A percentile compares a stretch with the other conserved stretches of the same genome.
phyloP scores from a whole-genome alignment of 1,140 invertebrate genomes.

The Drosophila parvula region DNA sequence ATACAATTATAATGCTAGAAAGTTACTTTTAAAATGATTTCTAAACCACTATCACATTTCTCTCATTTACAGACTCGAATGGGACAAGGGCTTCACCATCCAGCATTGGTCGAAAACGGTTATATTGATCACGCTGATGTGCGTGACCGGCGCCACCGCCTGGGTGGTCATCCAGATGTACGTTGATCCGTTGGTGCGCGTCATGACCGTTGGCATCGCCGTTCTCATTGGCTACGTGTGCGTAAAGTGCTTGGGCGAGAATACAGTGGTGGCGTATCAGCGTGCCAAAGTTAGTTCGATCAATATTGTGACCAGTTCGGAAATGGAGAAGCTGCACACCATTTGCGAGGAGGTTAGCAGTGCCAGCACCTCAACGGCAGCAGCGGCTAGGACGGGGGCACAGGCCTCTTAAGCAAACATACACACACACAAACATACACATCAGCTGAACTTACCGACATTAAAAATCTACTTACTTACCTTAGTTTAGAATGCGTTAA shows the following conservation, averaged over 20 bases:
- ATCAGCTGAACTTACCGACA: conserved; percentile 55
- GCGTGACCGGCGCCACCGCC: conserved; percentile 89
- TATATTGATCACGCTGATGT: conserved; percentile 90
- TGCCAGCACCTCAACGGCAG: conserved; percentile 63
- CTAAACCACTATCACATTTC: neutral
- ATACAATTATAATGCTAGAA: too few species aligned
- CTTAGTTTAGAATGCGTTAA: conserved; percentile 61
- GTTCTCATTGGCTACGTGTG: conserved; percentile 93
- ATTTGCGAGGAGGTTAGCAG: conserved; percentile 81
- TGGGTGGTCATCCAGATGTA: conserved; percentile 93
- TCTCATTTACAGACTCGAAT: conserved; percentile 87
- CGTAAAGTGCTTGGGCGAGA: conserved; percentile 92
- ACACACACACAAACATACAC: conserved; percentile 35
- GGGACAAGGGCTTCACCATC: conserved; percentile 91
- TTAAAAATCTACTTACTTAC: conserved; percentile 36
- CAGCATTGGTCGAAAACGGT: conserved; percentile 90
- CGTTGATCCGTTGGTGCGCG: conserved; percentile 90
- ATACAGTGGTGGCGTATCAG: conserved; percentile 93
- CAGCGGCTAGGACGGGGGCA: conserved; percentile 40
- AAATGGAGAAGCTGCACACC: conserved; percentile 82
- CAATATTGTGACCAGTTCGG: conserved; percentile 87
- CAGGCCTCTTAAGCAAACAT: conserved; percentile 48
- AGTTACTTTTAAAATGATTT: neutral
- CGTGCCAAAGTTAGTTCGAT: conserved; percentile 94
- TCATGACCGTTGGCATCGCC: conserved; percentile 91